phyloP scores from a whole-genome alignment of 2,113 vertebrate genomes.

The Irena cyanogastra region DNA sequence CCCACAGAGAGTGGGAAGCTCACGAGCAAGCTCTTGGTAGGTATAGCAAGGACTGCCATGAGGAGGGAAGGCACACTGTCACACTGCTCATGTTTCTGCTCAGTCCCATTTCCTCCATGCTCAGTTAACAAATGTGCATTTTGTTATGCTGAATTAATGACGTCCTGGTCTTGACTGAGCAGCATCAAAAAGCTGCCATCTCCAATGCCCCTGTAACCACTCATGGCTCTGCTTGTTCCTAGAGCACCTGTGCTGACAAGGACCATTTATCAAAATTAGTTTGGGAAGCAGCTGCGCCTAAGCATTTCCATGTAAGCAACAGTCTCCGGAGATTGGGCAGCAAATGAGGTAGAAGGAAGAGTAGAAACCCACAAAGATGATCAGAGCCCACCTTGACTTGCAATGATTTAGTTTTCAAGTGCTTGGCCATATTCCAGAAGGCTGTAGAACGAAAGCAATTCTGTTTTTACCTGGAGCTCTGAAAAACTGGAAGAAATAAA shows the following conservation, averaged over 20 bases:
- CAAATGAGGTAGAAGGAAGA: neutral
- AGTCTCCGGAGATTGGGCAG: neutral
- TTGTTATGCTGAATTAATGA: neutral
- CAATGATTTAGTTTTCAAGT: neutral
- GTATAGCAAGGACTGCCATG: fast-evolving
- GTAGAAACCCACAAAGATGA: neutral
- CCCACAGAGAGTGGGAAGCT: neutral
- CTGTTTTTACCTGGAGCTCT: neutral
- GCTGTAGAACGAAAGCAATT: neutral
- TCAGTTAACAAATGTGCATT: neutral
- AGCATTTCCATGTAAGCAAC: neutral
- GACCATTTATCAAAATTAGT: neutral
- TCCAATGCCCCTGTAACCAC: neutral
- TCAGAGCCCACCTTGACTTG: neutral
- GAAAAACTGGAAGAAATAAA: neutral
- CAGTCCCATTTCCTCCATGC: neutral
- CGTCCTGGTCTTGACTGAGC: neutral
- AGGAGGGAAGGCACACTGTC: neutral
- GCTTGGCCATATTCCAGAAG: neutral
- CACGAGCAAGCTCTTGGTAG: neutral
- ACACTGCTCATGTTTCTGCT: neutral
- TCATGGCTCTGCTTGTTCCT: neutral
- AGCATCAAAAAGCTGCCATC: neutral
- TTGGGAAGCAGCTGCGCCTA: neutral
- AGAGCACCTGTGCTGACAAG: neutral